Evolutionary conservation across 2,113 vertebrate species (phyloP).

Genomic region (Meleagris gallopavo): DNA sequence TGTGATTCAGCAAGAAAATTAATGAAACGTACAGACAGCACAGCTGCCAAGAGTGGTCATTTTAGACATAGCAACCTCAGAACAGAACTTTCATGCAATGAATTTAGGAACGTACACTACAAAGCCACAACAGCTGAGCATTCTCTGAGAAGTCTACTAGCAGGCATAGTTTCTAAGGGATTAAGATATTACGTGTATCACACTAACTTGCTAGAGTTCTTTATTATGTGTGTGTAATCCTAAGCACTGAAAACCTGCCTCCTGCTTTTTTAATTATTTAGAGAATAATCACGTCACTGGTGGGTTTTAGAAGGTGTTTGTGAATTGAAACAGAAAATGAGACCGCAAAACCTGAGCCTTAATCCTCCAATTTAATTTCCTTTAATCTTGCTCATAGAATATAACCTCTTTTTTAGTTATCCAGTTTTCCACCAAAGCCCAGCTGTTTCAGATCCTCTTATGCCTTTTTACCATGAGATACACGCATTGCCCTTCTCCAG

Average conservation of each 20-base stretch:
- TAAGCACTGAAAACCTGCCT: background rate
- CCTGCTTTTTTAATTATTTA: constrained; percentile 15
- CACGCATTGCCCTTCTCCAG: background rate
- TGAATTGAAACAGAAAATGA: constrained; percentile 61
- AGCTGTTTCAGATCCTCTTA: background rate
- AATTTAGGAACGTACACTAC: constrained; percentile 1
- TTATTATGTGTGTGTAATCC: background rate
- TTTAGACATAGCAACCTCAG: constrained; percentile 45
- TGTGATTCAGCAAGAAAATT: constrained; percentile 58
- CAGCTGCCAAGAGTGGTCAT: constrained; percentile 39
- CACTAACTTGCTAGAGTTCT: background rate
- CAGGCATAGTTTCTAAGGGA: background rate
- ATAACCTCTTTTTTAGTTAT: background rate
- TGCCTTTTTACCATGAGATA: background rate
- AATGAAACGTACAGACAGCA: constrained; percentile 45
- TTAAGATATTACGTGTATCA: background rate
- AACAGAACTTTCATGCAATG: constrained; percentile 51
- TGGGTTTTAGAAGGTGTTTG: constrained; percentile 19
- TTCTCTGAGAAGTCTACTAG: background rate
- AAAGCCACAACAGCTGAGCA: background rate
- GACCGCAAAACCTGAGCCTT: constrained; percentile 23
- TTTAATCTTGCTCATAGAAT: constrained; percentile 47
- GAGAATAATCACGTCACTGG: background rate
- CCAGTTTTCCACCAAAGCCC: background rate
- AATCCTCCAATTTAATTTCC: constrained; percentile 56